Evolutionary conservation across 2,888 invertebrate species (phyloP), one percentile per base, ranked within the genome.

Genomic region (Helobdella robusta): DNA sequence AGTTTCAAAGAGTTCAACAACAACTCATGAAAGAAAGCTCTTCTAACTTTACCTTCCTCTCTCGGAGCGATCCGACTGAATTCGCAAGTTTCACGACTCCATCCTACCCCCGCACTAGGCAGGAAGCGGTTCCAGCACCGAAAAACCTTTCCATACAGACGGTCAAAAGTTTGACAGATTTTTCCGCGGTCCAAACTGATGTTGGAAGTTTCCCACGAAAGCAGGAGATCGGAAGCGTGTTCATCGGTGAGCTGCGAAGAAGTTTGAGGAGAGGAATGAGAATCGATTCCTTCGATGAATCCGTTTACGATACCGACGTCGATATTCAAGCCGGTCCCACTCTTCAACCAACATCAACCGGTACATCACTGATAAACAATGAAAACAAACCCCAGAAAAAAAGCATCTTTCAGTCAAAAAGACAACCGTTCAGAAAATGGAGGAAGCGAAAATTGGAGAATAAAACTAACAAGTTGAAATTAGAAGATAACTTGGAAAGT

Each of bases 261-360:
- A 60, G 60, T 40, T 44, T 65, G 20, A 20, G 36, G 52, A 32
- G 60, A 30, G 30, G 65, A 15, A 59, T 36, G n/a, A 50, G 52
- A 48, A 46, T 65, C 23, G 60, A 60, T 18, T 48, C 23, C 30
- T 52, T 25, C 25, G 60, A 65, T 35, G 48, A 65, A 20, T 50
- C 59, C 4, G 20, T 18, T 50, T 6, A 15, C 20, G 20, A 8
- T 20, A n/a, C 18, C n/a, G 6, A n/a, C 5, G n/a, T 32, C 23
- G 1, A n/a, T 48, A 23, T 44, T 40, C 30, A 60, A 5, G 60
- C 54, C 23, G 30, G 28, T 5, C 32, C 54, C n/a, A 30, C 54
- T 5, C 54, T 32, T 23, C 8, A 11, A n/a, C 23, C 32, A 11
- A 30, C 15, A 11, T 23, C 54, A 20, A 4, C 18, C 3, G n/a